Conservation (phyloP, 2,888 invertebrate genomes). For the Schizaphis graminum region DNA sequence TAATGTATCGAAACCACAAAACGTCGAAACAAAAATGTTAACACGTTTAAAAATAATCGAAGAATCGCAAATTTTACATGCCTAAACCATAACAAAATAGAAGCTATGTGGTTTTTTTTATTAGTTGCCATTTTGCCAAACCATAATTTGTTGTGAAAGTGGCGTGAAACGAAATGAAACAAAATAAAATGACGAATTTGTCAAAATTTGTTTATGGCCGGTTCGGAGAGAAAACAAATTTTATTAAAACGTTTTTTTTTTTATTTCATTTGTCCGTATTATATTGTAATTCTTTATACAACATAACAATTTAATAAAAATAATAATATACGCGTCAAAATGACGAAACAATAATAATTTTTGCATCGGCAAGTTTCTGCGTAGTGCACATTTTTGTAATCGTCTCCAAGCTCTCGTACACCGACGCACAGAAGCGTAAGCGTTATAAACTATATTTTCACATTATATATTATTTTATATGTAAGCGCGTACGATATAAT, state of each 20-base stretch:
- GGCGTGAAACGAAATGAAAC: neutral
- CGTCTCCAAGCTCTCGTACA: neutral
- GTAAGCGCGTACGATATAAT: neutral
- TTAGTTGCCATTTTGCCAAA: neutral
- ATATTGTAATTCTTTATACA: neutral
- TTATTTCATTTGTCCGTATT: neutral
- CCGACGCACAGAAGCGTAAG: neutral
- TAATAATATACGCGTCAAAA: neutral
- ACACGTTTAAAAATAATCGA: neutral
- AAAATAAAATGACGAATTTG: neutral
- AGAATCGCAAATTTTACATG: neutral
- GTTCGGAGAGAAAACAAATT: neutral
- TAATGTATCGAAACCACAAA: neutral
- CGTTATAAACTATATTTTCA: neutral
- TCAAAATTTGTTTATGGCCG: slow-evolving; percentile 11
- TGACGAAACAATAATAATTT: slow-evolving; percentile 1
- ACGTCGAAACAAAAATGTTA: neutral
- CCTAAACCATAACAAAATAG: neutral
- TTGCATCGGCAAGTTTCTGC: neutral
- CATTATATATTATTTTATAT: neutral
- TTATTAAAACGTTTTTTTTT: neutral
- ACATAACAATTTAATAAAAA: neutral
- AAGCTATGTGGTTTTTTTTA: neutral
- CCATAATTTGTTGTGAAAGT: neutral
- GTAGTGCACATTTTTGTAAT: neutral